Evolutionary conservation across 2,113 vertebrate species (phyloP).

Genomic region (Dromiciops gliroides): DNA sequence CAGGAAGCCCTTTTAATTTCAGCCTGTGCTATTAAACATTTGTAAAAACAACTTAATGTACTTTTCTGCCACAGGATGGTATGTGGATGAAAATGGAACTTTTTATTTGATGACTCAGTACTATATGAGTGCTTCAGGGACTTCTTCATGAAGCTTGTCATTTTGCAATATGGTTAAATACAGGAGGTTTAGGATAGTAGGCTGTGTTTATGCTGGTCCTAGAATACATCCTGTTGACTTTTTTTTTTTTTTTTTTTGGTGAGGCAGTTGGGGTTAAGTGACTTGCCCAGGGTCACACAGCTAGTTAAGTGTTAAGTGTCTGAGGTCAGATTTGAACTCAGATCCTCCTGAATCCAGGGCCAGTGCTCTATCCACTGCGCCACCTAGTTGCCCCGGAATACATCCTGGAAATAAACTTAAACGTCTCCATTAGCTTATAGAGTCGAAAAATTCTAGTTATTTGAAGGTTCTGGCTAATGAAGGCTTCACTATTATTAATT

Average conservation of each 20-base stretch:
- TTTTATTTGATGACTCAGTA: background rate
- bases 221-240: too few species aligned
- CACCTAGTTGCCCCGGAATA: too few species aligned
- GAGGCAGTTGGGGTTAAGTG: too few species aligned
- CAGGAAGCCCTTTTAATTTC: background rate
- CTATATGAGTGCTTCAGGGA: background rate
- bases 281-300: too few species aligned
- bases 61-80: background rate
- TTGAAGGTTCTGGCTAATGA: conserved; percentile 21
- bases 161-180: background rate
- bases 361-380: too few species aligned
- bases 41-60: background rate
- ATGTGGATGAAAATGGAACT: background rate
- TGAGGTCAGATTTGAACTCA: too few species aligned
- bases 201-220: background rate
- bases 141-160: background rate
- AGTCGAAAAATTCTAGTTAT: conserved; percentile 31
- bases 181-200: background rate
- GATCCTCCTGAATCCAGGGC: too few species aligned
- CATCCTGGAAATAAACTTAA: background rate
- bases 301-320: too few species aligned
- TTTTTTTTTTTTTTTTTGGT: too few species aligned
- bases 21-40: background rate
- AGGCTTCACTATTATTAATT: conserved; percentile 13
- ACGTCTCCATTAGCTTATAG: background rate